These are phyloP conservation scores for Otis tarda DNA, from an alignment of 2,113 vertebrate species.

Conservation along the genomic window DNA sequence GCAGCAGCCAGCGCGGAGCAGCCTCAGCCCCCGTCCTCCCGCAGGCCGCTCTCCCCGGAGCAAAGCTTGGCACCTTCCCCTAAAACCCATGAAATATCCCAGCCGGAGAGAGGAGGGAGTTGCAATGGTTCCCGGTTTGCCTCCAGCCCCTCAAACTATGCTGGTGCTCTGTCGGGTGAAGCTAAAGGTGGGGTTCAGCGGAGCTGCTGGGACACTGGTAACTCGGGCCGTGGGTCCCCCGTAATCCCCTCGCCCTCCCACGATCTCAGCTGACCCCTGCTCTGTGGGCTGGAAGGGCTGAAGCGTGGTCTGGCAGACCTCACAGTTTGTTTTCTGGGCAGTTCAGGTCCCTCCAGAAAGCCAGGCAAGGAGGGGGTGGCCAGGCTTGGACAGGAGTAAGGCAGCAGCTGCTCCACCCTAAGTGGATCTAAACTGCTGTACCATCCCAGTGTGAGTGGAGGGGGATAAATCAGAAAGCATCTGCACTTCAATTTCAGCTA, in stretches of 20 bases:
- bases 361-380: neutral
- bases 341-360: neutral
- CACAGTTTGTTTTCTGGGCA: fast-evolving
- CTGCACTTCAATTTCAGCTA: neutral
- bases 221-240: fast-evolving
- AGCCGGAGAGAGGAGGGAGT: neutral
- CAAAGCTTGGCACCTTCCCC: neutral
- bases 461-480: neutral
- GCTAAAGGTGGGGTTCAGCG: neutral
- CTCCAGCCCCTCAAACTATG: neutral
- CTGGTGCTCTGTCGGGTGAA: neutral
- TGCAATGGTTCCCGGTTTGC: neutral
- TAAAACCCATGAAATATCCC: neutral
- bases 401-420: neutral
- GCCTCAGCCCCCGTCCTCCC: fast-evolving
- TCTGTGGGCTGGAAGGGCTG: neutral
- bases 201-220: fast-evolving
- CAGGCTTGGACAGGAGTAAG: neutral
- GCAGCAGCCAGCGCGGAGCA: neutral
- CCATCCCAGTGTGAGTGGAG: neutral
- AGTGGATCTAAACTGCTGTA: neutral
- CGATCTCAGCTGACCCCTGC: neutral
- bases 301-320: neutral
- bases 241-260: fast-evolving
- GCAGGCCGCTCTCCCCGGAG: neutral